Percentiles rank a stretch among this genome's conserved stretches.
Evolutionary conservation across 53 echinoderm and acorn worm genomes (phyloP).

Genomic region (Antedon mediterranea): DNA sequence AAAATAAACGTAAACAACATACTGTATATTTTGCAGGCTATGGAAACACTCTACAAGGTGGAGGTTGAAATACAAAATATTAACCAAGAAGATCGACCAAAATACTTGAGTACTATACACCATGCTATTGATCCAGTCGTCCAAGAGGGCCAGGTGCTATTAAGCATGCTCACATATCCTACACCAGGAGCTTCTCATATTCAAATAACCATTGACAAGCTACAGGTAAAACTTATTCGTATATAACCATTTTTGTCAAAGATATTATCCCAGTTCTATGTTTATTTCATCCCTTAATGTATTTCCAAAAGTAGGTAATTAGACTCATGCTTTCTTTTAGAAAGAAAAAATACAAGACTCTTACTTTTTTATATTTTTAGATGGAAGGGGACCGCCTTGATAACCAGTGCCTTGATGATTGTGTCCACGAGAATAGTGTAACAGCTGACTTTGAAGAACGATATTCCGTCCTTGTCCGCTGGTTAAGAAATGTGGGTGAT

Average conservation of each 20-base stretch:
- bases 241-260: too few species aligned
- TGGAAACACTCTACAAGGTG: slow-evolving; percentile 61
- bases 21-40: slow-evolving; percentile 38
- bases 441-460: slow-evolving; percentile 64
- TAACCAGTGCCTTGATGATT: slow-evolving; percentile 46
- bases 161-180: slow-evolving; percentile 50
- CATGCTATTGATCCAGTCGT: slow-evolving; percentile 63
- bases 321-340: too few species aligned
- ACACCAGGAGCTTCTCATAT: slow-evolving; percentile 49
- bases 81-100: slow-evolving; percentile 34
- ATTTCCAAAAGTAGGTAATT: too few species aligned
- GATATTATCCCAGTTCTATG: too few species aligned
- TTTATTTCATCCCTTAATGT: too few species aligned
- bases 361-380: slow-evolving; percentile 6
- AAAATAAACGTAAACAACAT: too few species aligned
- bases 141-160: slow-evolving; percentile 52
- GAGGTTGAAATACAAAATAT: slow-evolving; percentile 46
- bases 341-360: too few species aligned
- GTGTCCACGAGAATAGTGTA: slow-evolving; percentile 30
- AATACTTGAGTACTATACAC: slow-evolving; percentile 38
- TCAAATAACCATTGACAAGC: slow-evolving; percentile 44
- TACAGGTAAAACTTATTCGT: slow-evolving; percentile 44
- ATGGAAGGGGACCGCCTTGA: slow-evolving; percentile 54
- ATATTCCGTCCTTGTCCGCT: slow-evolving; percentile 65
- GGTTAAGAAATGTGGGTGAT: slow-evolving; percentile 87